phyloP scores from a whole-genome alignment of 2,888 invertebrate species.

The Thecophora atra region DNA sequence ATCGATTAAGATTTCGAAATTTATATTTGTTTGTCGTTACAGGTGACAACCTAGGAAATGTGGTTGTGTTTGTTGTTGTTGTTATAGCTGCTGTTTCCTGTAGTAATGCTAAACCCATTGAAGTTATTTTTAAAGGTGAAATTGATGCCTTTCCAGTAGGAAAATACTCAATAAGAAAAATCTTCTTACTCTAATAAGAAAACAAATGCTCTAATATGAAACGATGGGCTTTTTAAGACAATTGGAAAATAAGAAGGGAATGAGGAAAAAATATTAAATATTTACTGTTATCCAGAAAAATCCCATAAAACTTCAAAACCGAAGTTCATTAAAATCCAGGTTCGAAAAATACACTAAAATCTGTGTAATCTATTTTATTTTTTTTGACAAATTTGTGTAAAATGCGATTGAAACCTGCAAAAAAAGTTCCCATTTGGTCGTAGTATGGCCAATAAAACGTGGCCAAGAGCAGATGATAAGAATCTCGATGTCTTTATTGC shows the following conservation, averaged over 20 bases:
- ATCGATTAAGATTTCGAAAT: conserved; percentile 38
- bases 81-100: conserved; percentile 33
- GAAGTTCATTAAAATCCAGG: neutral
- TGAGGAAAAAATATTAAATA: too few relatives aligned
- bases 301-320: neutral
- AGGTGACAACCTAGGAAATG: conserved; percentile 33
- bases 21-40: conserved; percentile 37
- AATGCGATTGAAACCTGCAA: neutral
- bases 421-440: neutral
- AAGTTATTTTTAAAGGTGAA: too few relatives aligned
- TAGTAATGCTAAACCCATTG: neutral
- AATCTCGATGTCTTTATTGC: conserved; percentile 19
- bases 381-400: too few relatives aligned
- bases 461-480: conserved; percentile 10
- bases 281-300: neutral
- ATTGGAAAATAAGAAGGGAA: too few relatives aligned
- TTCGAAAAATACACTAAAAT: too few relatives aligned
- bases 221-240: too few relatives aligned
- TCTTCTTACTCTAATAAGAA: too few relatives aligned
- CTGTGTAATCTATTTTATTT: too few relatives aligned
- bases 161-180: too few relatives aligned
- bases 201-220: too few relatives aligned
- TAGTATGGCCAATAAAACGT: conserved; percentile 9
- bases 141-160: too few relatives aligned
- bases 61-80: conserved; percentile 21